Conservation (phyloP, 2,888 invertebrate genomes). For the Andrena bucephala region DNA sequence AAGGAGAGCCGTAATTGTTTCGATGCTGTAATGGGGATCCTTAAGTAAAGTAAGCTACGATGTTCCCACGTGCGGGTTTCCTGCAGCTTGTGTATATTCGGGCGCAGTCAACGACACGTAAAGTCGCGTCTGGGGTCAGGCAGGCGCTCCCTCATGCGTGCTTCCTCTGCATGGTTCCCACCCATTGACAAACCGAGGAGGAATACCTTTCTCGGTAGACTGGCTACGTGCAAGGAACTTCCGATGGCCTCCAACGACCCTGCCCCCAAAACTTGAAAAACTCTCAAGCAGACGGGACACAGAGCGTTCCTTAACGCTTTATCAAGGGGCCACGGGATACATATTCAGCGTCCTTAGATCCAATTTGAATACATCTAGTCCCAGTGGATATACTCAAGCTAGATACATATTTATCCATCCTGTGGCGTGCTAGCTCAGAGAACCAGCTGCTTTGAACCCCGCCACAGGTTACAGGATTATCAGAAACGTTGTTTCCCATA, state of each 20-base stretch:
- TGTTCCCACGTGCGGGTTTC: constrained; percentile 79
- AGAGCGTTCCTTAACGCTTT: not conserved
- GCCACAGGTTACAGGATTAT: no score
- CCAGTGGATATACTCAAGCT: no score
- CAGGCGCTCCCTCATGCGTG: constrained; percentile 79
- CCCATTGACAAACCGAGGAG: constrained; percentile 69
- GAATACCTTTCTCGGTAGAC: constrained; percentile 54
- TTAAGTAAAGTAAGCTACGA: constrained; percentile 57
- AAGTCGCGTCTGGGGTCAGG: constrained; percentile 77
- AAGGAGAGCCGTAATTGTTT: constrained; percentile 61
- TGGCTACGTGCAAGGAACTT: constrained; percentile 53
- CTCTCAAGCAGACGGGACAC: constrained; percentile 11
- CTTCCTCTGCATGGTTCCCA: constrained; percentile 79
- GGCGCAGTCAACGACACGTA: constrained; percentile 78
- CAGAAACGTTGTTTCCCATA: no score
- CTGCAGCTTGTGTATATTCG: constrained; percentile 71
- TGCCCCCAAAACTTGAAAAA: constrained; percentile 48
- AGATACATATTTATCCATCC: no score
- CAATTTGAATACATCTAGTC: not conserved
- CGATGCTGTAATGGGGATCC: constrained; percentile 57
- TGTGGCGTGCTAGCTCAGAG: no score
- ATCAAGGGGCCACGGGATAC: not conserved
- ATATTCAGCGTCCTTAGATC: constrained; percentile 1
- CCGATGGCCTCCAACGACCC: constrained; percentile 60
- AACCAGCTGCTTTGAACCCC: no score